phyloP scores from a whole-genome alignment of 2,113 vertebrate genomes.

The Promerops cafer region DNA sequence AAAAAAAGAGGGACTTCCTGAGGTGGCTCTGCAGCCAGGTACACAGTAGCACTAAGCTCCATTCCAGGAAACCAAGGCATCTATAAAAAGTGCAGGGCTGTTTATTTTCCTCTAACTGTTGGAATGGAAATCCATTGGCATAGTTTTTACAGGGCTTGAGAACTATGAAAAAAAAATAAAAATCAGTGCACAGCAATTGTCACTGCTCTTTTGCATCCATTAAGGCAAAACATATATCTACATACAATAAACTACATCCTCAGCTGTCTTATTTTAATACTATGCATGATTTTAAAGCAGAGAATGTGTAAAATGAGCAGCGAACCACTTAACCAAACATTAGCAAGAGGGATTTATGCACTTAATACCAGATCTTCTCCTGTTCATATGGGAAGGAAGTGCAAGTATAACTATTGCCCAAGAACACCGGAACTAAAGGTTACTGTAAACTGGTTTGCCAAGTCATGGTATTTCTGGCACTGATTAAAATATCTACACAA shows the following conservation, averaged over 20 bases:
- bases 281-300: slow-evolving; percentile 32
- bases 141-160: slow-evolving; percentile 59
- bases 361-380: slow-evolving; percentile 22
- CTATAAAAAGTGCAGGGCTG: slow-evolving; percentile 68
- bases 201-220: slow-evolving; percentile 59
- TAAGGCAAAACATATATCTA: slow-evolving; percentile 68
- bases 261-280: slow-evolving; percentile 37
- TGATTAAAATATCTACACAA: slow-evolving; percentile 28
- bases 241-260: slow-evolving; percentile 22
- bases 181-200: slow-evolving; percentile 64
- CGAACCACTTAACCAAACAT: not conserved
- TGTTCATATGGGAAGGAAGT: slow-evolving; percentile 15
- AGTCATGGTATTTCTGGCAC: slow-evolving; percentile 50
- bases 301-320: slow-evolving; percentile 46
- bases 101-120: slow-evolving; percentile 38
- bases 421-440: slow-evolving; percentile 37
- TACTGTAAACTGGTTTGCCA: slow-evolving; percentile 43
- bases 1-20: slow-evolving; percentile 62
- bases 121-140: slow-evolving; percentile 63
- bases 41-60: slow-evolving; percentile 70
- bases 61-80: slow-evolving; percentile 67
- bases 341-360: slow-evolving; percentile 40
- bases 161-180: not conserved
- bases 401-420: slow-evolving; percentile 35
- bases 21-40: slow-evolving; percentile 67